Evolutionary conservation across 2,888 invertebrate species (phyloP), one percentile per base, ranked within the genome.

Genomic region (Apotomis capreana): DNA sequence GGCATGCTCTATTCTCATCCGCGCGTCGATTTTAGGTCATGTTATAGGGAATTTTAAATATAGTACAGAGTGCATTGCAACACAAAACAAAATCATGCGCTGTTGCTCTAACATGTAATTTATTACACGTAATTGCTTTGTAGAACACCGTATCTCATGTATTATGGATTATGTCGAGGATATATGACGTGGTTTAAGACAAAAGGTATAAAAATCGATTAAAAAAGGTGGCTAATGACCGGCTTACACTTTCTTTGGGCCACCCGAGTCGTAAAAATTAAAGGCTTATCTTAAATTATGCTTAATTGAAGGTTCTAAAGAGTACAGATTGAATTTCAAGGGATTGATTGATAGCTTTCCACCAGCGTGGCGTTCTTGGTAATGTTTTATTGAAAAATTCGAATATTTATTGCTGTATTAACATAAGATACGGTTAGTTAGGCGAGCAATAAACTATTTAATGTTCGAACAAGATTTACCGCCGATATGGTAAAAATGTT

Each of bases 261-360:
- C 92, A 92, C 93, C 92, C 87, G 90, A 88, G 89, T 88, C 82
- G 89, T 83, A 87, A 83, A 91, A 91, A 92, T 90, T 90, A 92
- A 91, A 90, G 91, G 88, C 83, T 90, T 91, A 92, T 91, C 90
- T 91, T 83, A 89, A 92, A 93, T 92, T 91, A 91, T 89, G 85
- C 87, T 89, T 92, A 93, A 93, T 93, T 93, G 89, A 81, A 87
- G 91, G 92, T 87, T 88, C 86, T 86, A 85, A 88, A 87, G 62
- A 86, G 86, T 87, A 88, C 81, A 87, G 90, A 92, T 92, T 92
- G 88, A 91, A 91, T 91, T 88, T 90, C 88, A 86, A 89, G 86
- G 80, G 78, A 76, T 87, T 91, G 91, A 92, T 92, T 88, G 91
- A 93, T 91, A 86, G 88, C 84, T 85, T 85, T 84, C 79, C 83